These are phyloP conservation scores for Aurelia aurita complex sp. Pacific DNA, from an alignment of 30 jellyfish, hydroid and myxozoan species.

Conservation along the genomic window DNA sequence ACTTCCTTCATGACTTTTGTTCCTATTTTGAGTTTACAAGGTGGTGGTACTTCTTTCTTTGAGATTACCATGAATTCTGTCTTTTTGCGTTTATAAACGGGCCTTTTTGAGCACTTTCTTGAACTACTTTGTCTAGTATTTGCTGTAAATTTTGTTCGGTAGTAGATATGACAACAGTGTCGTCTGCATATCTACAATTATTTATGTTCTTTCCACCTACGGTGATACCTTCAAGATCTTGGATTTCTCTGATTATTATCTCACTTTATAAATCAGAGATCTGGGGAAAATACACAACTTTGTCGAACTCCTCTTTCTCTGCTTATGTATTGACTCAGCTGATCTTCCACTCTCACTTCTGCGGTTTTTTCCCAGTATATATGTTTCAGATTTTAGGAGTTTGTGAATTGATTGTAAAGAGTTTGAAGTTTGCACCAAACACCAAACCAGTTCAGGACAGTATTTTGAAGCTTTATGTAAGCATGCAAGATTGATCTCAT, in stretches of 20 bases:
- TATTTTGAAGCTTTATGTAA: no score
- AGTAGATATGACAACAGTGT: conserved; percentile 32
- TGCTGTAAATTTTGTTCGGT: conserved; percentile 28
- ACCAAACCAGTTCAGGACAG: no score
- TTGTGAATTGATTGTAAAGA: no score
- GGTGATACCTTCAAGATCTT: conserved; percentile 8
- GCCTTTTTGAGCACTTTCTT: conserved; percentile 31
- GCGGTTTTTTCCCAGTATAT: conserved; percentile 53
- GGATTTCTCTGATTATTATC: conserved; percentile 29
- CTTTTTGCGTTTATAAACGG: conserved; percentile 32
- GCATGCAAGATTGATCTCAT: no score
- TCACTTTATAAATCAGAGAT: conserved; percentile 30
- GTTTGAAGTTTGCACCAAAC: no score
- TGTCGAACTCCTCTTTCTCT: conserved; percentile 51
- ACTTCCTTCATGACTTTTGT: conserved; percentile 48
- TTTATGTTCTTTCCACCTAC: conserved; percentile 12
- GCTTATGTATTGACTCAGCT: background rate
- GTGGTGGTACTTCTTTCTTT: conserved; percentile 47
- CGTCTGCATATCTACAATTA: conserved; percentile 30
- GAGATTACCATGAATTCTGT: conserved; percentile 43
- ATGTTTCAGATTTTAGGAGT: background rate
- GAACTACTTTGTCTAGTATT: conserved; percentile 27
- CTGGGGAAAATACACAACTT: conserved; percentile 39
- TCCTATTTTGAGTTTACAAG: conserved; percentile 44
- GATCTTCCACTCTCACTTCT: background rate